Base-by-base conservation (phyloP, 2,797 vertebrate genomes). In the Sebastiscus tertius region DNA sequence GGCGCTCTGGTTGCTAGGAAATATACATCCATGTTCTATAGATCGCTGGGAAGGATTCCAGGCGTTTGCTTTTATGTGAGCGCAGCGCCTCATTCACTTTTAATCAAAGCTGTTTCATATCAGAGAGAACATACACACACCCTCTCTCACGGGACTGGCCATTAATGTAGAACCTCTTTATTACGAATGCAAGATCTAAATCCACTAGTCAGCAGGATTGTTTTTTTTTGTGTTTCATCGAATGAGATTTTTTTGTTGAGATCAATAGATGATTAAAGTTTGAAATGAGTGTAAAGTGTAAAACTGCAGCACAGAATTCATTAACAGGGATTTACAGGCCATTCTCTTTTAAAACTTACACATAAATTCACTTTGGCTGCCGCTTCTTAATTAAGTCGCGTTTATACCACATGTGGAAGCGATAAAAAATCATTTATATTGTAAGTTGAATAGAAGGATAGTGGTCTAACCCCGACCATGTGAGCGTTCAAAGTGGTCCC, bases 61-160 rank as follows among this genome's bases (percentile, higher is more conserved):
- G 91, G 71, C 88, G 56, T 62, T 68, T 67, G 92, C 89, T 93
- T 93, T 90, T 84, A 93, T 93, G 86, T 90, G 90, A 93, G 90
- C 89, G 59, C 88, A 89, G 89, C 75, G 89, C 89, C 91, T 92
- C 93, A 89, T 91, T 94, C 89, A 85, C 89, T 91, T 95, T 95
- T 94, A 94, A 94, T 95, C 92, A 95, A 94, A 93, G 92, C 93
- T 90, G 92, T 87, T 93, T 91, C 88, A 91, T 93, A 94, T 95
- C 92, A 92, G 85, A 84, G 89, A 86, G 90, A 87, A 87, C 82
- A 87, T 62, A 88, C 71, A 81, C 85, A 83, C 90, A 74, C 87
- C 75, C 81, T 74, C 46, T 72, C 85, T 85, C 82, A 24, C 31
- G 85, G 83, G 91, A 81, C 77, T 26, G 69, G 77, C 90, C 81